phyloP scores from a whole-genome alignment of 2,888 invertebrate species.

The Rhimphoctona megacephalus region DNA sequence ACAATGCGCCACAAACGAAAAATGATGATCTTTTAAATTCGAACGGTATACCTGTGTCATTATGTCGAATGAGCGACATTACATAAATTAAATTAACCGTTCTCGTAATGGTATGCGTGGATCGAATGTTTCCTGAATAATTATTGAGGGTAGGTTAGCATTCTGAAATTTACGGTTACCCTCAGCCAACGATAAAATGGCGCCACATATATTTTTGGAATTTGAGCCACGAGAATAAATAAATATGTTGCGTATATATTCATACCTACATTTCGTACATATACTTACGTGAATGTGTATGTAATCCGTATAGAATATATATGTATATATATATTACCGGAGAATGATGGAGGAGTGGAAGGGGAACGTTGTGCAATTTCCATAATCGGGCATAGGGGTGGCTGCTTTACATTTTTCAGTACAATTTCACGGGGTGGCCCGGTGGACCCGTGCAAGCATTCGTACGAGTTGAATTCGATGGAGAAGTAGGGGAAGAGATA shows the following conservation, averaged over 20 bases:
- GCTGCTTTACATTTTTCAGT: constrained; percentile 68
- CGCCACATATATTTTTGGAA: constrained; percentile 54
- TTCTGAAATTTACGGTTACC: constrained; percentile 51
- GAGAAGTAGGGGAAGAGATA: constrained; percentile 7
- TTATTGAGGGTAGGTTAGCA: constrained; percentile 26
- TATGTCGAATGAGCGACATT: background rate
- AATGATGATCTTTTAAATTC: background rate
- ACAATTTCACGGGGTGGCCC: constrained; percentile 64
- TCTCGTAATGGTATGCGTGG: constrained; percentile 4
- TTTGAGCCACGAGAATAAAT: constrained; percentile 54
- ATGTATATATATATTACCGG: background rate
- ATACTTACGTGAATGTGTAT: constrained; percentile 10
- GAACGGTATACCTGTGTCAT: background rate
- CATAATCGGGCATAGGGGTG: constrained; percentile 61
- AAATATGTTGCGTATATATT: constrained; percentile 27
- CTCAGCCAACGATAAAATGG: constrained; percentile 27
- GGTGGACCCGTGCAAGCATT: constrained; percentile 60
- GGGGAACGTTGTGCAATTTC: constrained; percentile 44
- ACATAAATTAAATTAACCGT: constrained; percentile 8
- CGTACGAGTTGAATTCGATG: constrained; percentile 36
- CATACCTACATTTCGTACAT: constrained; percentile 20
- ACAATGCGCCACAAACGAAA: background rate
- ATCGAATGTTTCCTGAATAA: constrained; percentile 52
- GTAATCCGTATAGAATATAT: constrained; percentile 13
- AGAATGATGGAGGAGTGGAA: background rate